Conservation (phyloP, 1,140 invertebrate species). For the Drosophila bocki region DNA sequence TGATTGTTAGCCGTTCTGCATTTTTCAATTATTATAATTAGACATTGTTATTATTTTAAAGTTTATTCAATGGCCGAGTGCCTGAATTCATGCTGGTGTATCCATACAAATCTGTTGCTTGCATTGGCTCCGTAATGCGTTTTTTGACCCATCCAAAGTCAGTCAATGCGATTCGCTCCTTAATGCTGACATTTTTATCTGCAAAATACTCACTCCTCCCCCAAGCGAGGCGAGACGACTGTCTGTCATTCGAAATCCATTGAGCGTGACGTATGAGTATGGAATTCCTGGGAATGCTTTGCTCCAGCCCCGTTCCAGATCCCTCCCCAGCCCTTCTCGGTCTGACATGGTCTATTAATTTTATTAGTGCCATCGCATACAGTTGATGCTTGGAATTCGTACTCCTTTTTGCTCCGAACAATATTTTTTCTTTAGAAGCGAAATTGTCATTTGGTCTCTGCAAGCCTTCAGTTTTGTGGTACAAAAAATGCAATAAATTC, state of each 20-base stretch:
- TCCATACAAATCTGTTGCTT: neutral
- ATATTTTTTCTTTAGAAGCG: slow-evolving; percentile 20
- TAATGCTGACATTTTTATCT: slow-evolving; percentile 41
- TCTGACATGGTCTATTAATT: slow-evolving; percentile 69
- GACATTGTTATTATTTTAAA: neutral
- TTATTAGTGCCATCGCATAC: slow-evolving; percentile 58
- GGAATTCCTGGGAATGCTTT: slow-evolving; percentile 36
- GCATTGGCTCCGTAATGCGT: slow-evolving; percentile 29
- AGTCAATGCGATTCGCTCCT: slow-evolving; percentile 35
- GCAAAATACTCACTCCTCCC: neutral
- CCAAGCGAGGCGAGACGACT: slow-evolving; percentile 3
- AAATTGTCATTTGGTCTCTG: slow-evolving; percentile 29
- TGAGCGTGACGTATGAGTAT: slow-evolving; percentile 58
- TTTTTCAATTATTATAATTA: neutral
- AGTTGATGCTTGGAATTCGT: slow-evolving; percentile 6
- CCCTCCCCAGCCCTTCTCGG: neutral
- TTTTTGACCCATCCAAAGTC: slow-evolving; percentile 51
- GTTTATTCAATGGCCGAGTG: neutral
- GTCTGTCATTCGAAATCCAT: slow-evolving; percentile 60
- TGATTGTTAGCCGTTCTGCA: neutral
- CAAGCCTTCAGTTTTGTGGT: neutral
- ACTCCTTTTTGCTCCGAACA: neutral
- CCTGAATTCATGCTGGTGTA: neutral
- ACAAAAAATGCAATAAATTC: slow-evolving; percentile 49
- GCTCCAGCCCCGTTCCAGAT: neutral